phyloP scores from a whole-genome alignment of 2,797 vertebrate species.

The Rachycentron canadum region DNA sequence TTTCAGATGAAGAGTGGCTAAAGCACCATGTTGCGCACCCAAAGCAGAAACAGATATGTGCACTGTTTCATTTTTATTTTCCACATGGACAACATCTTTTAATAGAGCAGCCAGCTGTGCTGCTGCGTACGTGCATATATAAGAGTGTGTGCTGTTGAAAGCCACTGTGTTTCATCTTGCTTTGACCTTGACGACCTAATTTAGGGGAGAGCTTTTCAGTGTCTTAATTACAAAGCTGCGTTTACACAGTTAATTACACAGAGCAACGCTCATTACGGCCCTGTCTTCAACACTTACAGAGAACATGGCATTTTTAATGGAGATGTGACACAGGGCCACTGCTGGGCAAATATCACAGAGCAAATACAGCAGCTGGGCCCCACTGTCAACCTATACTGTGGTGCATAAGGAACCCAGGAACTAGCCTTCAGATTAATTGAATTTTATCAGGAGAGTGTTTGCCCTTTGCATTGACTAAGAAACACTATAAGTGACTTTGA shows the following conservation, averaged over 20 bases:
- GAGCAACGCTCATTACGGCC: constrained; percentile 72
- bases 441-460: background rate
- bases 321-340: constrained; percentile 61
- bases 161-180: constrained; percentile 72
- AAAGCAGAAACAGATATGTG: constrained; percentile 1
- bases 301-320: constrained; percentile 77
- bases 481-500: background rate
- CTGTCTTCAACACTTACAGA: constrained; percentile 75
- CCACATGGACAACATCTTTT: constrained; percentile 3
- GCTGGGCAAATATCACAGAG: constrained; percentile 51
- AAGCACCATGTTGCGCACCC: background rate
- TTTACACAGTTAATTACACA: constrained; percentile 86
- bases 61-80: background rate
- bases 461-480: background rate
- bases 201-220: constrained; percentile 76
- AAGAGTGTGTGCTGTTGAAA: constrained; percentile 50
- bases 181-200: constrained; percentile 81
- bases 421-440: background rate
- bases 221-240: constrained; percentile 84
- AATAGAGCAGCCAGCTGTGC: constrained; percentile 22
- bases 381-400: background rate
- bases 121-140: constrained; percentile 1
- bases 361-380: constrained; percentile 32
- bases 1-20: constrained; percentile 6
- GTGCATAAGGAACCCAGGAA: background rate